Conservation (phyloP, 2,888 invertebrate genomes). For the Macropis europaea region DNA sequence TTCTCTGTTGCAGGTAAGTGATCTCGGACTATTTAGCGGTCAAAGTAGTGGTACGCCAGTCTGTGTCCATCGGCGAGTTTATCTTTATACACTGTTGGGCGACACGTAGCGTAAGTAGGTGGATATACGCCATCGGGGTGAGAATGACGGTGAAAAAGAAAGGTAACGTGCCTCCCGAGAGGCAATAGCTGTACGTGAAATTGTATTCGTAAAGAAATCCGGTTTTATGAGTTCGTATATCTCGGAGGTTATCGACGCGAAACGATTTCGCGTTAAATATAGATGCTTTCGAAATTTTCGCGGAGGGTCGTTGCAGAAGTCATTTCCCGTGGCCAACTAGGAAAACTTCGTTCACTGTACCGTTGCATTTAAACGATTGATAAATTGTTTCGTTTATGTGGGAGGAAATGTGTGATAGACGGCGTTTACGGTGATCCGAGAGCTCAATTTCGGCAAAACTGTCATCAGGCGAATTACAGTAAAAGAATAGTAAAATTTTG, state of each 20-base stretch:
- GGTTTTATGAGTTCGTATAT: conserved; percentile 54
- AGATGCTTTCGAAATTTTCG: conserved; percentile 31
- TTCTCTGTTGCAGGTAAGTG: conserved; percentile 72
- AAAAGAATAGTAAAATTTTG: no score
- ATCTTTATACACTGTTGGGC: conserved; percentile 52
- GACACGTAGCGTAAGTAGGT: conserved; percentile 58
- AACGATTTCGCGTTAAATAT: conserved; percentile 22
- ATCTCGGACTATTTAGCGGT: conserved; percentile 42
- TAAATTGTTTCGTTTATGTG: no score
- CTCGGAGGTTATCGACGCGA: conserved; percentile 34
- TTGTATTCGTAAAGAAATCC: conserved; percentile 46
- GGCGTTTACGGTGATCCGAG: no score
- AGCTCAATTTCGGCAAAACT: no score
- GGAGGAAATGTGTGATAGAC: no score
- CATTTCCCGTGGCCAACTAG: background rate
- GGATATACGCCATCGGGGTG: conserved; percentile 43
- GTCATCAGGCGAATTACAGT: no score
- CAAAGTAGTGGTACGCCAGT: conserved; percentile 48
- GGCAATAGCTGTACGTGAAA: conserved; percentile 43
- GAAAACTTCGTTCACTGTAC: background rate
- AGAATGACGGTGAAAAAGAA: conserved; percentile 13
- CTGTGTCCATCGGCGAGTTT: conserved; percentile 41
- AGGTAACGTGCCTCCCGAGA: conserved; percentile 22
- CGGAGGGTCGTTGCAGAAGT: conserved; percentile 10
- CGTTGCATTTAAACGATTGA: background rate